phyloP scores from a whole-genome alignment of 2,113 vertebrate species.

The Carassius auratus region DNA sequence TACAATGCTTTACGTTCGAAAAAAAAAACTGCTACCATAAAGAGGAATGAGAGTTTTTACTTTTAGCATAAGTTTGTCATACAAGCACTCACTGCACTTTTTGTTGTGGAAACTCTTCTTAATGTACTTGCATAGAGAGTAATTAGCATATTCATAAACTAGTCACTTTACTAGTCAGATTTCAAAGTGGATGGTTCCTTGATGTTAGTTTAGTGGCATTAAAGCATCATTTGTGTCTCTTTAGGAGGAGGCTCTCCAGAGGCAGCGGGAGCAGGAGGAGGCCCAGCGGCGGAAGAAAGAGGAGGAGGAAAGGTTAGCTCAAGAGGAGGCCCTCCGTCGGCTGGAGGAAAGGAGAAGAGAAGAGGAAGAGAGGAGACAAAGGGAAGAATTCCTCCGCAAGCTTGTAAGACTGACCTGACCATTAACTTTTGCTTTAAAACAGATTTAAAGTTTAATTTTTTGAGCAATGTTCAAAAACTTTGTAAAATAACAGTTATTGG shows the following conservation, averaged over 20 bases:
- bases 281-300: slow-evolving; percentile 82
- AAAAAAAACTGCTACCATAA: neutral
- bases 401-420: slow-evolving; percentile 74
- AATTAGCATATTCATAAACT: too few species aligned
- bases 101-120: neutral
- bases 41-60: neutral
- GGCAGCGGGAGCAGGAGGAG: slow-evolving; percentile 78
- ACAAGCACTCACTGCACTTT: neutral
- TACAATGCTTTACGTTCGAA: neutral
- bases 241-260: slow-evolving; percentile 85
- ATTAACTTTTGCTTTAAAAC: neutral
- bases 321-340: slow-evolving; percentile 88
- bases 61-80: neutral
- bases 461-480: neutral
- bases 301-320: slow-evolving; percentile 90
- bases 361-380: slow-evolving; percentile 89
- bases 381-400: slow-evolving; percentile 90
- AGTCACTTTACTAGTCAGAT: too few species aligned
- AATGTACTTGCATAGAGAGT: neutral
- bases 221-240: slow-evolving; percentile 54
- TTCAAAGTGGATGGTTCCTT: too few species aligned
- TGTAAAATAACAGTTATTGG: too few species aligned
- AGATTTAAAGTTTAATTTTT: neutral
- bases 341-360: slow-evolving; percentile 90
- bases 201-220: too few species aligned